Base-by-base conservation (phyloP, 2,888 invertebrate species). In the Apoda limacodes region DNA sequence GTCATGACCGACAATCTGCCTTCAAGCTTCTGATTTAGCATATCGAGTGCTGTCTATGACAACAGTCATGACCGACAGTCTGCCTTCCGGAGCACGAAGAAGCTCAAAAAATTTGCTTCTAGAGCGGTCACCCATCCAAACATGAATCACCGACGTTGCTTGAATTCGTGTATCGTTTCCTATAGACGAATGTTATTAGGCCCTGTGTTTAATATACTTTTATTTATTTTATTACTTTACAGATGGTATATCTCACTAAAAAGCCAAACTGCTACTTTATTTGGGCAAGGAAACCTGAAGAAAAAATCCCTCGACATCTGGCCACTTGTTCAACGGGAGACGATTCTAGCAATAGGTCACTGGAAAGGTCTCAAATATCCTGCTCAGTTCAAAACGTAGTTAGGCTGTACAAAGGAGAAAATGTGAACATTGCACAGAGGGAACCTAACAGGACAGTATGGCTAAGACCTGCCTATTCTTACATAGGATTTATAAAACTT, bases 401-500 rank as follows among this genome's bases (percentile, higher is more conserved):
- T 2, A 41, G 76, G 1, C 55, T 80, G 1, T 42, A 50, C 40
- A 47, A 53, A 17, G 71, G 66, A 2, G 78, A 78, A 43, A 51
- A 43, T 1, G 53, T 80, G 22, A 70, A 67, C 40, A 42, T 78
- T 7, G 60, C 68, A 0, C 76, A 75, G 26, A 46, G 78, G 9
- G 80, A 80, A 43, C 61, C 50, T 1, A 71, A 76, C 50, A 51
- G 68, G 15, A 75, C 67, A 2, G 48, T 80, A 9, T 67, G 66
- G 62, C 59, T 78, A 0, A 34, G 59, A 36, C 63, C 61, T 0
- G 78, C 78, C 0, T 69, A 71, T 45, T 60, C 67, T 3, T 75
- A 69, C 53, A 50, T 78, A 33, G 78, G 78, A 2, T 72, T 80
- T 30, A 54, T 78, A 4, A 78, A 76, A 63, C 58, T 80, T 46